Evolutionary conservation across 2,113 vertebrate species (phyloP).

Genomic region (Argyrosomus japonicus): DNA sequence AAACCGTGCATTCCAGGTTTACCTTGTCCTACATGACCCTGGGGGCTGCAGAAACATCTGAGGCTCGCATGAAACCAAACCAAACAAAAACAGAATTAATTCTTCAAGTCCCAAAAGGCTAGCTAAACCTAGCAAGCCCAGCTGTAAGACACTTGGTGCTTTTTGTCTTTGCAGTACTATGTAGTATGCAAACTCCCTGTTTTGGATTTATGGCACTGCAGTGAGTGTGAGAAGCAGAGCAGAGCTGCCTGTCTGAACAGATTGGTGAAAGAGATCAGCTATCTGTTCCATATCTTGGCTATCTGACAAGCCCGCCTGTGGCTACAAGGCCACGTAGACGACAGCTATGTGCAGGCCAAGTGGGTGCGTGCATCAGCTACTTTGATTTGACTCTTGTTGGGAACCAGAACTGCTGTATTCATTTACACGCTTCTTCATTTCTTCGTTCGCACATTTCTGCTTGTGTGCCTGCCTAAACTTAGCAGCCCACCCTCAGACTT

Average conservation of each 20-base stretch:
- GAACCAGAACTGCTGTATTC: not conserved
- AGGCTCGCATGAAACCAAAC: constrained; percentile 26
- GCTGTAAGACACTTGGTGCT: constrained; percentile 5
- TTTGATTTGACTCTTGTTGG: not conserved
- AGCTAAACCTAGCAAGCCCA: not conserved
- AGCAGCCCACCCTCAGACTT: constrained; percentile 18
- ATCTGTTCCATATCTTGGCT: constrained; percentile 57
- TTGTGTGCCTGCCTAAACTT: constrained; percentile 38
- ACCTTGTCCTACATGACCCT: constrained; percentile 30
- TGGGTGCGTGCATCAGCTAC: constrained; percentile 15
- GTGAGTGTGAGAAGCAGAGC: constrained; percentile 46
- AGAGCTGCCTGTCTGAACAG: constrained; percentile 64
- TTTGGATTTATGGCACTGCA: constrained; percentile 37
- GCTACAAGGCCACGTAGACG: constrained; percentile 31
- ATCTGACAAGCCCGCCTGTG: constrained; percentile 48
- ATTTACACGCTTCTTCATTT: constrained; percentile 27
- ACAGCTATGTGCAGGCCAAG: constrained; percentile 33
- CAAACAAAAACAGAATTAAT: constrained; percentile 31
- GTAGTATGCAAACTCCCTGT: not conserved
- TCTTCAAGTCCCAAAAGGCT: constrained; percentile 15
- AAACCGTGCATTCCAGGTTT: constrained; percentile 24
- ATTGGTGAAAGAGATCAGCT: constrained; percentile 48
- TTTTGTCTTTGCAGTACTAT: constrained; percentile 19
- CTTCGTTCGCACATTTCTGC: constrained; percentile 41
- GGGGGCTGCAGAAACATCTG: constrained; percentile 34